Evolutionary conservation across 2,113 vertebrate species (phyloP).

Genomic region (Dermatemys mawii): DNA sequence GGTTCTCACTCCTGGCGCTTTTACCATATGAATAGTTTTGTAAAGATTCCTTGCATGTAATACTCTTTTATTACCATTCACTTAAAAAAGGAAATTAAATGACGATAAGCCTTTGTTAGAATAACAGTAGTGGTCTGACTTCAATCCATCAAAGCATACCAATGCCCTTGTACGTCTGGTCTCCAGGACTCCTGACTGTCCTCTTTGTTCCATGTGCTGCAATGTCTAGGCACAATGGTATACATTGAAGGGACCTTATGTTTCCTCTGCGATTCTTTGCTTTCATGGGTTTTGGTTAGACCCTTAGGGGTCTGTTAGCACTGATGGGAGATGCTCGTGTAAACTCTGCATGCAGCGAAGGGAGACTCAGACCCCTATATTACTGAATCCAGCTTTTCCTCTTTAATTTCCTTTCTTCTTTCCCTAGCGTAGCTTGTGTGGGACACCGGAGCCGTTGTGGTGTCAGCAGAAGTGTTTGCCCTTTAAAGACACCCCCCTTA

Average conservation of each 20-base stretch:
- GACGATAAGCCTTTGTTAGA: constrained; percentile 40
- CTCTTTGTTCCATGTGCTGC: not conserved
- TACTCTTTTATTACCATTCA: not conserved
- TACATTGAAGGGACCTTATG: not conserved
- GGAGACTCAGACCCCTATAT: constrained; percentile 53
- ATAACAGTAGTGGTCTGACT: constrained; percentile 27
- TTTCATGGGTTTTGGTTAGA: constrained; percentile 34
- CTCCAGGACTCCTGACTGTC: constrained; percentile 16
- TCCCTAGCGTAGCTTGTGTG: constrained; percentile 85
- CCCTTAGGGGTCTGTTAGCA: not conserved
- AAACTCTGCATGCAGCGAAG: constrained; percentile 73
- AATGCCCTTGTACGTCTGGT: constrained; percentile 12
- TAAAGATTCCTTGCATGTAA: not conserved
- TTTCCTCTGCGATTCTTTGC: not conserved
- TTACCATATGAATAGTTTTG: constrained; percentile 46
- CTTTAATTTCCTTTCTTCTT: constrained; percentile 84
- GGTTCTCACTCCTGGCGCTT: constrained; percentile 77
- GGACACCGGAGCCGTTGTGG: constrained; percentile 85
- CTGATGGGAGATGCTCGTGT: constrained; percentile 19
- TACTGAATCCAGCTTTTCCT: constrained; percentile 76
- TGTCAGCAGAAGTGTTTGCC: constrained; percentile 85
- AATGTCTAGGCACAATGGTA: not conserved
- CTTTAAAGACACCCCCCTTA: constrained; percentile 83
- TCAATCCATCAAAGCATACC: constrained; percentile 20
- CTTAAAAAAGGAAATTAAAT: constrained; percentile 67